Conservation (phyloP, 2,113 vertebrate genomes). For the Mola mola region DNA sequence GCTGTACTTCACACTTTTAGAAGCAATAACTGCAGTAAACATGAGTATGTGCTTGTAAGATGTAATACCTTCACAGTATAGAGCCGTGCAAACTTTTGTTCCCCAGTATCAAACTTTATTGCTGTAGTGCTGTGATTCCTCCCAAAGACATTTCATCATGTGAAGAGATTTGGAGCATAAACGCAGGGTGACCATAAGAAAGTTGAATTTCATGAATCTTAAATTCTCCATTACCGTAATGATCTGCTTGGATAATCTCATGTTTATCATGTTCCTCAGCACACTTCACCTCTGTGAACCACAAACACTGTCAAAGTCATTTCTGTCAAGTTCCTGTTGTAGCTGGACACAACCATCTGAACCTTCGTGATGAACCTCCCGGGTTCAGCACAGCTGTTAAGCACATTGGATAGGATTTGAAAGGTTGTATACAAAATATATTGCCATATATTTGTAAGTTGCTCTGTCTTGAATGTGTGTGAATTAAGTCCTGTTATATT, state of each 20-base stretch:
- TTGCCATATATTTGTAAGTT: too few relatives aligned
- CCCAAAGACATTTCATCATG: slow-evolving; percentile 21
- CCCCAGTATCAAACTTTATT: slow-evolving; percentile 9
- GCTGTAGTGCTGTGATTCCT: slow-evolving; percentile 14
- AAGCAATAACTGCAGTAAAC: too few relatives aligned
- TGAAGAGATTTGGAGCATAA: slow-evolving; percentile 22
- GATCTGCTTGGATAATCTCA: slow-evolving; percentile 28
- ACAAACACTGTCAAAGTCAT: slow-evolving; percentile 5
- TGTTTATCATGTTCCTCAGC: slow-evolving; percentile 16
- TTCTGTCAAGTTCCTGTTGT: slow-evolving; percentile 13
- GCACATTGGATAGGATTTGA: too few relatives aligned
- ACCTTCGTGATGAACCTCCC: too few relatives aligned
- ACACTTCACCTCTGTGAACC: slow-evolving; percentile 32
- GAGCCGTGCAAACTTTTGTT: slow-evolving; percentile 12
- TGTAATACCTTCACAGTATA: too few relatives aligned
- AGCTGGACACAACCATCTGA: slow-evolving; percentile 9
- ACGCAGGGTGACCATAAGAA: slow-evolving; percentile 23
- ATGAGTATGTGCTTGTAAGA: too few relatives aligned
- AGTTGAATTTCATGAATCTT: slow-evolving; percentile 57
- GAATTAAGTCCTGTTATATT: too few relatives aligned
- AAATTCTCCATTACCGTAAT: slow-evolving; percentile 39
- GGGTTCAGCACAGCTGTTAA: too few relatives aligned
- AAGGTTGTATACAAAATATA: too few relatives aligned
- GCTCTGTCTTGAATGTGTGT: too few relatives aligned
- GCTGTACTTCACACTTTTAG: too few relatives aligned